Evolutionary conservation across 37 sponge, comb jelly and placozoan species (phyloP).

Genomic region (Corticium candelabrum): DNA sequence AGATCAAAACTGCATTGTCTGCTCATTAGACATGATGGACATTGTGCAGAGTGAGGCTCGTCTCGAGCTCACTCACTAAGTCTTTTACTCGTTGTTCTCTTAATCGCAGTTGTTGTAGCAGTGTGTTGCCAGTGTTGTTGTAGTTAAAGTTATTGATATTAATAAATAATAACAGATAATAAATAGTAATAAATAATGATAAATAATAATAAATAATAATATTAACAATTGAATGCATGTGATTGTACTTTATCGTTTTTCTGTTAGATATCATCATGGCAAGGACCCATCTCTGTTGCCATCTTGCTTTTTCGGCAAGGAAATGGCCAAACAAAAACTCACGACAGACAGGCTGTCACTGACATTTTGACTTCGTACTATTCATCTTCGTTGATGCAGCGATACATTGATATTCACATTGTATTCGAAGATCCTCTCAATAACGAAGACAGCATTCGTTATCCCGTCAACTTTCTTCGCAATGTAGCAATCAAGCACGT

Average conservation of each 20-base stretch:
- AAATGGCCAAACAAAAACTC: not conserved
- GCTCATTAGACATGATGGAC: no score
- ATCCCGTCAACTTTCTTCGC: constrained; percentile 18
- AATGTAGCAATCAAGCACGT: not conserved
- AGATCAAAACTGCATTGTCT: no score
- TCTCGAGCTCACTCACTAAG: no score
- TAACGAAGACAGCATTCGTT: not conserved
- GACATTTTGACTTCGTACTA: not conserved
- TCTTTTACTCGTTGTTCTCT: no score
- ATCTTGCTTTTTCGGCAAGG: not conserved
- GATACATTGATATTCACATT: not conserved
- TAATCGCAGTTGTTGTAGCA: no score
- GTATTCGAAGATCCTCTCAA: constrained; percentile 5
- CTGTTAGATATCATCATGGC: not conserved
- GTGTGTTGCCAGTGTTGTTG: no score
- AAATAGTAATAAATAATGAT: no score
- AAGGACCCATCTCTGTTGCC: constrained; percentile 3
- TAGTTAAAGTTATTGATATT: no score
- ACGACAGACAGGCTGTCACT: not conserved
- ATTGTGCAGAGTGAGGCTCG: no score
- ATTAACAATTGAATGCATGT: not conserved
- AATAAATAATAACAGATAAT: no score
- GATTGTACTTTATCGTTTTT: not conserved
- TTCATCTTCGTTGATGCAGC: not conserved
- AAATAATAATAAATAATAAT: no score